Evolutionary conservation across 1,140 invertebrate species (phyloP).

Genomic region (Tribolium castaneum): DNA sequence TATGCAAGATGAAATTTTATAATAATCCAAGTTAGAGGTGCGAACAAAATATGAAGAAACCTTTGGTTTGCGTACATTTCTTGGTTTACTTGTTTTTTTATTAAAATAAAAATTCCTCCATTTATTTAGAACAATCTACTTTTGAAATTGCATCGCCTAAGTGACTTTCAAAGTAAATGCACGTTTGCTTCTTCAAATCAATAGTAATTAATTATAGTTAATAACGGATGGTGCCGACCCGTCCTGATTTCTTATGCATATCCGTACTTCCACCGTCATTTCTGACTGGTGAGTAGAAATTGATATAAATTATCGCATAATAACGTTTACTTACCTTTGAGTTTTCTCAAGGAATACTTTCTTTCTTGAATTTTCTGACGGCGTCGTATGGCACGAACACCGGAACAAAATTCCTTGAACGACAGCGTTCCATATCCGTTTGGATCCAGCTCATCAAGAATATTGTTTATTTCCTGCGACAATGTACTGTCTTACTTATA

Average conservation of each 20-base stretch:
- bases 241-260: neutral
- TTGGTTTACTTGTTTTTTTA: too few species aligned
- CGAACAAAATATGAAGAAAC: too few species aligned
- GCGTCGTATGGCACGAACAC: conserved; percentile 44
- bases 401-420: conserved; percentile 47
- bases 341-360: conserved; percentile 3
- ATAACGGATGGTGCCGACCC: neutral
- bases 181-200: neutral
- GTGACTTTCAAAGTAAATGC: neutral
- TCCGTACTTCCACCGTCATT: neutral
- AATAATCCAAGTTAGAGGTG: too few species aligned
- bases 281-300: neutral
- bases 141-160: too few species aligned
- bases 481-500: neutral
- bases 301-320: neutral
- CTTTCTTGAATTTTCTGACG: conserved; percentile 45
- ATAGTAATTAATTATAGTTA: neutral
- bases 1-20: too few species aligned
- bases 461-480: conserved; percentile 45
- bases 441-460: conserved; percentile 46
- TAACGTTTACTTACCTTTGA: conserved; percentile 21
- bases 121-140: too few species aligned
- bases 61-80: too few species aligned
- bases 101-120: too few species aligned
- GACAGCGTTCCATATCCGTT: conserved; percentile 45